These are phyloP conservation scores for Oncorhynchus keta DNA, from an alignment of 2,113 vertebrate species.

Conservation along the genomic window DNA sequence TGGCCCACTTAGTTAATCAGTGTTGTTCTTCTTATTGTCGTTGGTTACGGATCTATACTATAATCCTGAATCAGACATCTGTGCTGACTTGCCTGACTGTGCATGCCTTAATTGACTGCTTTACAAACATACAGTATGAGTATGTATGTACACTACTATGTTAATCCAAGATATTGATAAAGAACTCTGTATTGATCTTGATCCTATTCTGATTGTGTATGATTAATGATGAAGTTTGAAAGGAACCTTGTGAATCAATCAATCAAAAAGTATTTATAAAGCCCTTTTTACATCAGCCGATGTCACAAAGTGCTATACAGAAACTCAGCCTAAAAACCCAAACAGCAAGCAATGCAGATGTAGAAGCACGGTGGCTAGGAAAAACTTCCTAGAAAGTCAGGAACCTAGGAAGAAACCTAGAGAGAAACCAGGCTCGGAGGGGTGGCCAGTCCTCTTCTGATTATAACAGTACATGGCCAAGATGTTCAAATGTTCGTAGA, in stretches of 20 bases:
- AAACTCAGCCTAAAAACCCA: no score
- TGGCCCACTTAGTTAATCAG: slow-evolving; percentile 17
- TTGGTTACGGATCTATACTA: slow-evolving; percentile 21
- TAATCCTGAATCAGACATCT: slow-evolving; percentile 34
- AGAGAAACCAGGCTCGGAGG: no score
- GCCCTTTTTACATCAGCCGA: no score
- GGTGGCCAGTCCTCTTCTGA: no score
- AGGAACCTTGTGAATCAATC: slow-evolving; percentile 11
- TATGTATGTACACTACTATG: slow-evolving; percentile 28
- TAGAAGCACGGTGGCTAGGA: no score
- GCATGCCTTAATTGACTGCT: slow-evolving; percentile 54
- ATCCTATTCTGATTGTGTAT: neutral
- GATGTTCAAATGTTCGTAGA: no score
- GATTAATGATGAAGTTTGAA: slow-evolving; percentile 30
- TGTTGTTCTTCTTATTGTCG: slow-evolving; percentile 25
- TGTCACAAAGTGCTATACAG: no score
- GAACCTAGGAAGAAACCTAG: no score
- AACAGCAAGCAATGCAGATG: no score
- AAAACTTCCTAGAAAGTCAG: no score
- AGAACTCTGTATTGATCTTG: slow-evolving; percentile 31
- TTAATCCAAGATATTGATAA: slow-evolving; percentile 22
- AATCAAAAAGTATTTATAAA: no score
- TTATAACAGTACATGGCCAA: no score
- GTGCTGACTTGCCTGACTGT: slow-evolving; percentile 51
- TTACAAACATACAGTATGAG: slow-evolving; percentile 35